Percentiles rank a stretch among this genome's conserved stretches.
phyloP scores from a whole-genome alignment of 2,888 invertebrate genomes.

The Diogma glabrata region DNA sequence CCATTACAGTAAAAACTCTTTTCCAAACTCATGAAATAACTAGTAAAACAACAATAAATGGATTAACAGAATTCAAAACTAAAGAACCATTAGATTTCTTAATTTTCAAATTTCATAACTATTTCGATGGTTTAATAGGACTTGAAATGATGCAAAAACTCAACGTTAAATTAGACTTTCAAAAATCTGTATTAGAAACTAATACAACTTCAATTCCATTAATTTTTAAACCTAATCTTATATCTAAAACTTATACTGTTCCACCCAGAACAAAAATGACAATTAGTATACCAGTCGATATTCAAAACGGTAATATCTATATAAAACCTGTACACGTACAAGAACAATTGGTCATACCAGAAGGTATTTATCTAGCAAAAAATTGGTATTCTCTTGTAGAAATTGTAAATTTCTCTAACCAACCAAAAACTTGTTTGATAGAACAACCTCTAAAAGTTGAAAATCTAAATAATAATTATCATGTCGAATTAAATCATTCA shows the following conservation, averaged over 20 bases:
- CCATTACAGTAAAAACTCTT: not conserved
- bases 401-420: slow-evolving; percentile 12
- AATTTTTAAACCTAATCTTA: slow-evolving; percentile 13
- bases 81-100: not conserved
- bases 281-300: slow-evolving; percentile 8
- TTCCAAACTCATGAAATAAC: not conserved
- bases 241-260: slow-evolving; percentile 14
- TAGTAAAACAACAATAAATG: not conserved
- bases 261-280: slow-evolving; percentile 10
- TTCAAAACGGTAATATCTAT: slow-evolving; percentile 14
- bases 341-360: slow-evolving; percentile 13
- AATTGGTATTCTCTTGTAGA: slow-evolving; percentile 15
- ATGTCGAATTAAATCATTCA: no score
- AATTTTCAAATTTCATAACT: not conserved
- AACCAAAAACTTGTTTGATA: slow-evolving; percentile 10
- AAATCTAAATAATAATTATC: not conserved
- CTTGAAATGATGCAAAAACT: not conserved
- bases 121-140: not conserved
- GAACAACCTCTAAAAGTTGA: slow-evolving; percentile 15
- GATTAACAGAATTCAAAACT: not conserved
- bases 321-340: slow-evolving; percentile 13
- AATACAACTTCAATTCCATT: slow-evolving; percentile 11
- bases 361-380: slow-evolving; percentile 14
- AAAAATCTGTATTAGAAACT: slow-evolving; percentile 13
- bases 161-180: slow-evolving; percentile 15